Evolutionary conservation across 2,113 vertebrate species (phyloP).

Genomic region (human): DNA sequence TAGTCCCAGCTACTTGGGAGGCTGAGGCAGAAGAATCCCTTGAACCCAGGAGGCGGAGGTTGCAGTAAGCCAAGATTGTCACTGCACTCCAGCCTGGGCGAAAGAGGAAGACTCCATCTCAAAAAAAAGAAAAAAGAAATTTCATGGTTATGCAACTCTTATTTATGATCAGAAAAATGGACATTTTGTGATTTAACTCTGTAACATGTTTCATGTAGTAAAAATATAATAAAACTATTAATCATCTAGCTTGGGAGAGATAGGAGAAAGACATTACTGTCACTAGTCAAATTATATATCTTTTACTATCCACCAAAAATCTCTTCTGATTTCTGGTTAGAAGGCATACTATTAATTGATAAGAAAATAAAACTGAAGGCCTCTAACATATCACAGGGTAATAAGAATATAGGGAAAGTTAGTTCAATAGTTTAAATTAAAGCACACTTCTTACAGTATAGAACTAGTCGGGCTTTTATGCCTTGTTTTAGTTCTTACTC

Average conservation of each 20-base stretch:
- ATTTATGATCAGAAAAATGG: neutral
- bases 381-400: neutral
- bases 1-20: no score
- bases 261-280: neutral
- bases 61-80: no score
- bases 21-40: no score
- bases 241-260: neutral
- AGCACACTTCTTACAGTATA: neutral
- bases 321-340: conserved; percentile 24
- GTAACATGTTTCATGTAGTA: neutral
- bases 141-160: neutral
- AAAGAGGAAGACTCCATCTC: no score
- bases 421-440: conserved; percentile 13
- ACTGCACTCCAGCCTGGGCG: no score
- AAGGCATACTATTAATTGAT: conserved; percentile 25
- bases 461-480: conserved; percentile 10
- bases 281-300: neutral
- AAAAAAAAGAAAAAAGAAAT: neutral
- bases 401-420: conserved; percentile 4
- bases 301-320: conserved; percentile 32
- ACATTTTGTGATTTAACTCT: neutral
- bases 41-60: no score
- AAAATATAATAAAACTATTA: neutral
- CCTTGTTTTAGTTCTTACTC: neutral
- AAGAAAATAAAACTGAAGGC: conserved; percentile 10